Base-by-base conservation (phyloP, 2,113 vertebrate genomes). In the Callipepla californica region DNA sequence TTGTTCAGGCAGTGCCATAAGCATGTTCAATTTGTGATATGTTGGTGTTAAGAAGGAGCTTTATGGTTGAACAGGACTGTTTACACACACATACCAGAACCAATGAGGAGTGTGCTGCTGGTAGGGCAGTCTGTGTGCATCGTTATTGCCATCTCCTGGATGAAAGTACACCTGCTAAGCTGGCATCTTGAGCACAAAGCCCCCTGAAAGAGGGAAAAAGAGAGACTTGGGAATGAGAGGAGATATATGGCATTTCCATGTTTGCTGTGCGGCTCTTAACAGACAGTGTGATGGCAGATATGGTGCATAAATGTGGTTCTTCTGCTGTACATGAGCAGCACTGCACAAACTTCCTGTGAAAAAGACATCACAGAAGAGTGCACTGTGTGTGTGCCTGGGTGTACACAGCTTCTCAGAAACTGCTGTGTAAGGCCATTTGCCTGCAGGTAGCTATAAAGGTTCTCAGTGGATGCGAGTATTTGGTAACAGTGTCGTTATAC, bases 141-240 rank as follows among this genome's bases (percentile, higher is more conserved):
- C 22, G 6, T 38, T 30, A 9, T 88, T 95, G 96, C 94, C 94
- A 96, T 94, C 96, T 96, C 1, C 94, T 80, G 96, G 92, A 30
- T 69, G 57, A 57, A 36, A 8, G 17, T 21, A 51, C 19, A 38
- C 59, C 32, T 22, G 59, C 22, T 55, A 22, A 57, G 8, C 76
- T 59, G 26, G 26, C 26, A 13, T 25, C 38, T 14, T 2, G 15
- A n/a, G 26, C 63, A 30, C 32, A 17, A 57, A 55, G 7, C n/a
- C 3, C 3, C 9, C 28, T 36, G 14, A 66, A 83, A 58, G 38
- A 53, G 51, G 26, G 44, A 51, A 50, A 18, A 11, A n/a, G 66
- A 25, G n/a, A 83, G 53, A 18, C 50, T 76, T 69, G 38, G 42
- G 42, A 79, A 57, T n/a, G 32, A 40, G 21, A 40, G 38, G 21